Conservation (phyloP, 2,888 invertebrate species). For the Tipula vernalis region DNA sequence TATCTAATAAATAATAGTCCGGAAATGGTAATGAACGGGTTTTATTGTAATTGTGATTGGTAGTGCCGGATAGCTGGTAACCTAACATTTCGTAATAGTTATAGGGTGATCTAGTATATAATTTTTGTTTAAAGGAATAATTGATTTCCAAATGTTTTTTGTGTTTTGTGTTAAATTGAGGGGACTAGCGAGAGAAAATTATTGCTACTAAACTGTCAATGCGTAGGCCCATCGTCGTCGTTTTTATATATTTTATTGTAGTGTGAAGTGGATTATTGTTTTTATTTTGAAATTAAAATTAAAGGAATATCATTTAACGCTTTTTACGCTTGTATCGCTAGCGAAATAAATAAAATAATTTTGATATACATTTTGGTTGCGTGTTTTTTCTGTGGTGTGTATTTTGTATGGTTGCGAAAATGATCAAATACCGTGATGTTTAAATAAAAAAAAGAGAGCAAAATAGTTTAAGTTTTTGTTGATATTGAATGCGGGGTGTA, state of each 20-base stretch:
- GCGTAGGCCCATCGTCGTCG: background rate
- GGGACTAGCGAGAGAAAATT: background rate
- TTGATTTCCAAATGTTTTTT: background rate
- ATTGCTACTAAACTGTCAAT: slow-evolving; percentile 5
- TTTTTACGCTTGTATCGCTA: background rate
- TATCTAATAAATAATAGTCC: background rate
- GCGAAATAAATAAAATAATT: background rate
- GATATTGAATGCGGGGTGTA: slow-evolving; percentile 10
- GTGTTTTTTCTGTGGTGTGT: background rate
- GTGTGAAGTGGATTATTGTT: background rate
- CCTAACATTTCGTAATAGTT: background rate
- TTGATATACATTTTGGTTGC: background rate
- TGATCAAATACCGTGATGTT: slow-evolving; percentile 6
- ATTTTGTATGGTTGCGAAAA: background rate
- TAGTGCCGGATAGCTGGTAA: background rate
- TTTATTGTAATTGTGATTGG: background rate
- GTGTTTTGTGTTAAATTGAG: background rate
- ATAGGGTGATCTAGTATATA: background rate
- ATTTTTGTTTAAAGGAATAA: background rate
- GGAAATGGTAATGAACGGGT: background rate
- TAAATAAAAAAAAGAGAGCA: background rate
- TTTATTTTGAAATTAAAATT: background rate
- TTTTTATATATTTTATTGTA: background rate
- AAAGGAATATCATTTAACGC: background rate
- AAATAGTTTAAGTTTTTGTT: slow-evolving; percentile 5